phyloP scores from a whole-genome alignment of 2,797 vertebrate genomes.

The Borostomias antarcticus region DNA sequence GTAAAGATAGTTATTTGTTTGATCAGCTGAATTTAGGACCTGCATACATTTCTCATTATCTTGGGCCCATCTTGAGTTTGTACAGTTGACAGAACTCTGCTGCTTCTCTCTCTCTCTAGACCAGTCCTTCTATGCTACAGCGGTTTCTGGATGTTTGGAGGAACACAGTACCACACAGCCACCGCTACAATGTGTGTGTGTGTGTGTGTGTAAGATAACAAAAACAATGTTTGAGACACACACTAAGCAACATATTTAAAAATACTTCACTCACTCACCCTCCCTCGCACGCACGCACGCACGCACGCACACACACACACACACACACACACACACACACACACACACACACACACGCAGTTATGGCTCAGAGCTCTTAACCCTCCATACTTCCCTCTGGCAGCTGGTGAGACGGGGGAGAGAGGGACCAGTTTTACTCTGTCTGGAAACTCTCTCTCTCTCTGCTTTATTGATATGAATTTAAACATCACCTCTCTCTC shows the following conservation, averaged over 20 bases:
- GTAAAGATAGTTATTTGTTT: no score
- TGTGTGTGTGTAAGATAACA: neutral
- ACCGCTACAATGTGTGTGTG: slow-evolving; percentile 16
- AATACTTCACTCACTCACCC: slow-evolving; percentile 30
- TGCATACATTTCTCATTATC: no score
- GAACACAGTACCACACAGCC: slow-evolving; percentile 44
- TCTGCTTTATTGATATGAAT: no score
- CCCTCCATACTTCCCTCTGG: slow-evolving; percentile 19
- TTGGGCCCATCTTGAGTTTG: no score
- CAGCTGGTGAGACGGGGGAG: slow-evolving; percentile 18
- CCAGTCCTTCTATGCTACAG: slow-evolving; percentile 46
- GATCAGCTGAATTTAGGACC: no score
- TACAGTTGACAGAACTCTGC: no score
- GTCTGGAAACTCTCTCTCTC: no score
- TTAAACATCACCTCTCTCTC: slow-evolving; percentile 29
- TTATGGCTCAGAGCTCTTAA: slow-evolving; percentile 40
- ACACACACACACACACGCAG: slow-evolving; percentile 20
- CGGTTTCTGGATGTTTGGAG: slow-evolving; percentile 49
- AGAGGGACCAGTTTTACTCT: slow-evolving; percentile 21
- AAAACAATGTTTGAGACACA: neutral
- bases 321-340: neutral
- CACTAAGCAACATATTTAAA: no score
- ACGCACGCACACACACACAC: slow-evolving; percentile 11
- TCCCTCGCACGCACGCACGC: slow-evolving; percentile 18
- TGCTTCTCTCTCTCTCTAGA: slow-evolving; percentile 43